Base-by-base conservation (phyloP, 2,113 vertebrate genomes). In the Zeus faber region DNA sequence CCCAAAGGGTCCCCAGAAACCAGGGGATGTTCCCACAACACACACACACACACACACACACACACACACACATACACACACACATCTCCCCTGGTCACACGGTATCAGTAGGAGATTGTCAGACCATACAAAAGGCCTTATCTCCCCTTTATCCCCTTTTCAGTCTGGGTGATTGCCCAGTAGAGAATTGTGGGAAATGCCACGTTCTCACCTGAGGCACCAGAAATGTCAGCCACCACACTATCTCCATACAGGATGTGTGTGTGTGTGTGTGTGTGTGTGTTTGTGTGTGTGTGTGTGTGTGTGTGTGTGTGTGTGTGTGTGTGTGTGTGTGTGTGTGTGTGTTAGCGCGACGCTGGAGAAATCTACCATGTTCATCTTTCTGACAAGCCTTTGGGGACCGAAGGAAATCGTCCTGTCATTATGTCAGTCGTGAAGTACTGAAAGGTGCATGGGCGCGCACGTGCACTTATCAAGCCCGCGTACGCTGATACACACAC, bases 111-210 rank as follows among this genome's bases (percentile, higher is more conserved):
- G 90, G 86, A 89, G 89, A 87, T 89, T 92, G 90, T 94, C 92
- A 92, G 61, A 73, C 75, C 87, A 89, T 86, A 94, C 92, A 96
- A 94, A 85, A 92, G 79, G 86, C 71, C 89, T 95, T 95, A 96
- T 93, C 92, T 90, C 84, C 62, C 80, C 84, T 84, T 65, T 35
- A n/a, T n/a, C n/a, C 54, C 44, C 89, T 89, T 91, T 94, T n/a
- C n/a, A n/a, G 90, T 91, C 87, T 88, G 91, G 88, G 88, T 90
- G 93, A 96, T 93, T 92, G 93, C 91, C 89, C 84, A 71, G 61
- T 80, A 90, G 89, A 91, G 90, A 92, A 72, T 86, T 85, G 91
- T 82, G 91, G 89, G 88, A 93, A 92, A 92, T 87, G 91, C 80
- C 49, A 60, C 89, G 89, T 90, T 91, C 92, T 95, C 77, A 81